Evolutionary conservation across 2,113 vertebrate genomes (phyloP).

Genomic region (Laticauda laticaudata): DNA sequence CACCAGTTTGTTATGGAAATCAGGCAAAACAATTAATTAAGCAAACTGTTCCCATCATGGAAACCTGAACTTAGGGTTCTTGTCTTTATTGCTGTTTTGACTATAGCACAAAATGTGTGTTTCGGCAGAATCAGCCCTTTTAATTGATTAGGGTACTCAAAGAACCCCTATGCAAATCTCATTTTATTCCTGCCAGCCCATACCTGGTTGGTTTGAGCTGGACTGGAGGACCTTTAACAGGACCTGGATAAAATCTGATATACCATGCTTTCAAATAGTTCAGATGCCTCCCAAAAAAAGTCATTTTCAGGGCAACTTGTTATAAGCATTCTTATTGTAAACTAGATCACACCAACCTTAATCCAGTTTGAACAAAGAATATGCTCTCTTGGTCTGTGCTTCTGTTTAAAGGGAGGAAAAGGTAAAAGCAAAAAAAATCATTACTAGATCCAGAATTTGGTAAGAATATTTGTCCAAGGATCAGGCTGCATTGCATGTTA

Average conservation of each 20-base stretch:
- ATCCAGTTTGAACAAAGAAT: not conserved
- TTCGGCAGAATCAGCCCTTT: not conserved
- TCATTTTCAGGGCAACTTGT: not conserved
- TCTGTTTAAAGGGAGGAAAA: not conserved
- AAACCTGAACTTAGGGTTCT: slow-evolving; percentile 27
- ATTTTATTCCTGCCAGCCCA: not conserved
- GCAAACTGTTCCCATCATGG: slow-evolving; percentile 57
- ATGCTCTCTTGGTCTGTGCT: not conserved
- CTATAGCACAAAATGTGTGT: not conserved
- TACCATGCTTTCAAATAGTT: too few species aligned
- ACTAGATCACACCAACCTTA: not conserved
- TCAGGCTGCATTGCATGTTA: not conserved
- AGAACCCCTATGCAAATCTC: not conserved
- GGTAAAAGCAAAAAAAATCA: not conserved
- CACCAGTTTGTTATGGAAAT: slow-evolving; percentile 76
- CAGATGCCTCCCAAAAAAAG: not conserved
- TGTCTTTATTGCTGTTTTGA: slow-evolving; percentile 1
- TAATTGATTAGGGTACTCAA: not conserved
- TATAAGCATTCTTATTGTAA: not conserved
- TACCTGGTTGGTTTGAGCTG: not conserved
- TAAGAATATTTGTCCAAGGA: not conserved
- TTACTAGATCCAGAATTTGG: not conserved
- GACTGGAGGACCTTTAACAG: not conserved
- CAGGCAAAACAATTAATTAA: slow-evolving; percentile 77
- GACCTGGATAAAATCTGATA: not conserved